These are phyloP conservation scores for Aporophyla lueneburgensis DNA, from an alignment of 2,888 invertebrate species.

Conservation along the genomic window DNA sequence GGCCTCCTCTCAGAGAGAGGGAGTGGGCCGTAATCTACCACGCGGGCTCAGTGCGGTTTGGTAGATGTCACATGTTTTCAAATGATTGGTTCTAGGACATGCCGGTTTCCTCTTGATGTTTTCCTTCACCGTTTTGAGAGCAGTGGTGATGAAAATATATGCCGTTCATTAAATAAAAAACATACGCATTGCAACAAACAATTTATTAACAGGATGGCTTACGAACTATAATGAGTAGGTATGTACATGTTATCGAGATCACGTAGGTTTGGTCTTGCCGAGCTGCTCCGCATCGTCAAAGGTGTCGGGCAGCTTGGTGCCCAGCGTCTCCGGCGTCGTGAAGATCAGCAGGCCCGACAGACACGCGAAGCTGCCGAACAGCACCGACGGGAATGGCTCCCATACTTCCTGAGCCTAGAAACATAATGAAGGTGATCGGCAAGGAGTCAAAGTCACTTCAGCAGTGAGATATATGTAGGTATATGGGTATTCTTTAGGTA, in stretches of 20 bases:
- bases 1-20: no score
- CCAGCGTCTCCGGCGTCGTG: conserved; percentile 88
- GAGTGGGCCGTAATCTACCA: no score
- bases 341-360: conserved; percentile 83
- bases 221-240: conserved; percentile 6
- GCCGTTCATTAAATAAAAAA: not conserved
- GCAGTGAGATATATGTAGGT: not conserved
- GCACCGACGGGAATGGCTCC: conserved; percentile 87
- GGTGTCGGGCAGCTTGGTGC: conserved; percentile 90
- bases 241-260: conserved; percentile 62
- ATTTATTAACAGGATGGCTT: conserved; percentile 30
- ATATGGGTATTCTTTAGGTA: not conserved
- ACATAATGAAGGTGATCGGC: conserved; percentile 8
- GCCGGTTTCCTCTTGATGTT: no score
- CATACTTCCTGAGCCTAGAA: conserved; percentile 78
- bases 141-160: no score
- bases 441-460: not conserved
- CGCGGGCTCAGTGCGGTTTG: no score
- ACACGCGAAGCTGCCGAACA: conserved; percentile 90
- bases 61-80: no score
- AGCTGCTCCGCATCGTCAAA: conserved; percentile 89
- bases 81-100: no score
- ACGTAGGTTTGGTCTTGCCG: conserved; percentile 67
- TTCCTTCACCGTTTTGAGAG: no score
- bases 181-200: not conserved